Percentiles rank a stretch among this genome's conserved stretches.
Evolutionary conservation across 2,797 vertebrate species (phyloP).

Genomic region (Coracias cyanogaster): DNA sequence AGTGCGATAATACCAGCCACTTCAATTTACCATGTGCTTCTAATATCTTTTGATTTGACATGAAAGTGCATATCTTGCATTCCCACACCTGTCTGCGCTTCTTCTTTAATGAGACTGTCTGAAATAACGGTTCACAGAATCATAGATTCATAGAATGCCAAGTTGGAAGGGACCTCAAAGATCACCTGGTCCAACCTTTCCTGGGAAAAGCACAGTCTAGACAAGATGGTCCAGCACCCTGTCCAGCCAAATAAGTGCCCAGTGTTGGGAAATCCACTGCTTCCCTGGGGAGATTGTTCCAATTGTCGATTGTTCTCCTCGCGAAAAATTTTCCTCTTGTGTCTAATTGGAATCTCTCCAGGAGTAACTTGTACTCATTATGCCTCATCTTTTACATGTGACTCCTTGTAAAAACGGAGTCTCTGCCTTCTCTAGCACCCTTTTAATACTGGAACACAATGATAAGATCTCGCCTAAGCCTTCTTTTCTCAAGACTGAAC

Average conservation of each 20-base stretch:
- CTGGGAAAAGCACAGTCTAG: background rate
- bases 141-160: background rate
- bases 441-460: background rate
- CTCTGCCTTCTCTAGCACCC: rapidly evolving
- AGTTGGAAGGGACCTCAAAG: too few species aligned
- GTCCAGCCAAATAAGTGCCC: background rate
- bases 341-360: background rate
- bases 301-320: background rate
- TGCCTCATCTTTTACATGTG: background rate
- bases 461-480: background rate
- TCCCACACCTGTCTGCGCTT: background rate
- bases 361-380: background rate
- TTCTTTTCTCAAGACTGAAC: background rate
- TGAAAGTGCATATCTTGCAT: background rate
- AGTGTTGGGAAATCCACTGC: background rate
- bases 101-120: background rate
- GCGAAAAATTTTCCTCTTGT: background rate
- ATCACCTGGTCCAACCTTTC: too few species aligned
- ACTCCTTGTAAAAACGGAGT: background rate
- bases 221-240: background rate
- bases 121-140: background rate
- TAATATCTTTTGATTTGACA: background rate
- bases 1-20: background rate
- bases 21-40: background rate
- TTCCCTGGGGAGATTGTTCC: background rate